Conservation (phyloP, 2,888 invertebrate genomes). For the Auanema freiburgensis region DNA sequence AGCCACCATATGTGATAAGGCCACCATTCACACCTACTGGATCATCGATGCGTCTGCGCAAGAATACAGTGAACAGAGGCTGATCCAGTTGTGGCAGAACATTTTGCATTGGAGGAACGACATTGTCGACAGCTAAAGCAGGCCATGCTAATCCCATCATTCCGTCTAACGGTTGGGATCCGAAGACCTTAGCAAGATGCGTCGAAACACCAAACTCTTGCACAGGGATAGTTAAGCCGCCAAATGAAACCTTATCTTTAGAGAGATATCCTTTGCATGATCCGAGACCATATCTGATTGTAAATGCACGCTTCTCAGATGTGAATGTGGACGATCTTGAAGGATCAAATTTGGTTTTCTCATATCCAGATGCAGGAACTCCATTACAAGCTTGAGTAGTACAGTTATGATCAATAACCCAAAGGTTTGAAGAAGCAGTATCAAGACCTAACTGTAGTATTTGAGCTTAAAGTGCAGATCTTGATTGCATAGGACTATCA, state of each 20-base stretch:
- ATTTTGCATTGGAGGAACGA: constrained; percentile 86
- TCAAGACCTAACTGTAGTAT: too few relatives aligned
- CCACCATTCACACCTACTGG: too few relatives aligned
- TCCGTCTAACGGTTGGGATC: constrained; percentile 54
- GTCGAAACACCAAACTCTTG: constrained; percentile 51
- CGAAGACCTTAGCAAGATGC: constrained; percentile 44
- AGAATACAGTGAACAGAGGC: constrained; percentile 90
- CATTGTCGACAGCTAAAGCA: constrained; percentile 81
- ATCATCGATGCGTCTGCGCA: constrained; percentile 68
- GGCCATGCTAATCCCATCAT: constrained; percentile 60
- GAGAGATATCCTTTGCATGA: constrained; percentile 50
- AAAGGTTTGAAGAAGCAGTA: too few relatives aligned
- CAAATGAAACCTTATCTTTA: constrained; percentile 42
- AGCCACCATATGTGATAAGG: too few relatives aligned
- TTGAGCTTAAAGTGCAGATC: too few relatives aligned
- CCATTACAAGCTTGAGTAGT: too few relatives aligned
- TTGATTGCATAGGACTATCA: too few relatives aligned
- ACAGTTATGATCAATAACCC: too few relatives aligned
- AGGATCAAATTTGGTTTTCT: constrained; percentile 49
- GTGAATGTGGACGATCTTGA: constrained; percentile 44
- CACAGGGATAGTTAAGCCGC: not conserved
- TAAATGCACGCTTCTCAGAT: constrained; percentile 35
- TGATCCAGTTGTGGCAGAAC: constrained; percentile 78
- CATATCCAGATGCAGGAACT: constrained; percentile 20
- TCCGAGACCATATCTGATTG: constrained; percentile 55